phyloP scores from a whole-genome alignment of 2,888 invertebrate genomes.

The Spisula solida region DNA sequence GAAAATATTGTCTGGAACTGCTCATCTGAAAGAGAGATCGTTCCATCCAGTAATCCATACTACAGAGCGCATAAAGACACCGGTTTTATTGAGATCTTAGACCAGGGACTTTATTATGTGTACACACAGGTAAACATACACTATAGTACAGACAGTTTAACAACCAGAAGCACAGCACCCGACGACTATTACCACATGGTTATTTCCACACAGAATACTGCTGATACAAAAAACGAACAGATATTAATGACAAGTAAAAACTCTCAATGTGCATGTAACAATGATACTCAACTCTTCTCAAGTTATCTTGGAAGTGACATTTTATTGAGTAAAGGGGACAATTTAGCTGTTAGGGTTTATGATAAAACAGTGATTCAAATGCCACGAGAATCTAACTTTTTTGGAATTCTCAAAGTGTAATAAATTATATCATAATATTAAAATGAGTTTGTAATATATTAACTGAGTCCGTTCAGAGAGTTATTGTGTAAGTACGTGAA shows the following conservation, averaged over 20 bases:
- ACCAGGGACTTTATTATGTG: not conserved
- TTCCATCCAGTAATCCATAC: not conserved
- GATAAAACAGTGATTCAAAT: not conserved
- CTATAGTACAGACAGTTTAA: not conserved
- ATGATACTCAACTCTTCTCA: not conserved
- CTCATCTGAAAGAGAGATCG: not conserved
- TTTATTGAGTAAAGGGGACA: not conserved
- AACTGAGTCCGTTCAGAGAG: no score
- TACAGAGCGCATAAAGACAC: not conserved
- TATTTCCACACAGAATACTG: not conserved
- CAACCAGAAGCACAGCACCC: not conserved
- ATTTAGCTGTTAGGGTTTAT: not conserved
- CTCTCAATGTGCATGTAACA: not conserved
- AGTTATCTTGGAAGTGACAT: slow-evolving; percentile 13
- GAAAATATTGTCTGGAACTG: not conserved
- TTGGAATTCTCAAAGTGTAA: not conserved
- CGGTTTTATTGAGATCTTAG: not conserved
- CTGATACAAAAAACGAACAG: not conserved
- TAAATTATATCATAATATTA: no score
- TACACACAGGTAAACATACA: not conserved
- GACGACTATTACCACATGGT: not conserved
- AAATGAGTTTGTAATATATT: no score
- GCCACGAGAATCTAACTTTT: not conserved
- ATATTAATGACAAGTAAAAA: not conserved
- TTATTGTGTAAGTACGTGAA: no score